Evolutionary conservation across 2,888 invertebrate species (phyloP).

Genomic region (Torymus auratus): DNA sequence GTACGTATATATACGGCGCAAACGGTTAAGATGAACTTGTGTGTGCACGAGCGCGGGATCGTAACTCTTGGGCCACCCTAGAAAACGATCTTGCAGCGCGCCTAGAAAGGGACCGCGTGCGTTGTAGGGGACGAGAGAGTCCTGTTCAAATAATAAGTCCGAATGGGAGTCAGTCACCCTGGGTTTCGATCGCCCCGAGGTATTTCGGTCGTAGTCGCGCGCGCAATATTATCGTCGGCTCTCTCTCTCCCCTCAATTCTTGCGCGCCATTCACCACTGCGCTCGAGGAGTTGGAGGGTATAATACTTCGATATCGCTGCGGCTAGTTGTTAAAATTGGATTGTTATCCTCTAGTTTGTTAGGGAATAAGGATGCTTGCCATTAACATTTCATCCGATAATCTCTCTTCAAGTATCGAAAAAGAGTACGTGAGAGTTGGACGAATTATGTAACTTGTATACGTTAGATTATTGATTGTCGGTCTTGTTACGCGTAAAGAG

Average conservation of each 20-base stretch:
- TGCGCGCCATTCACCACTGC: background rate
- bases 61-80: constrained; percentile 42
- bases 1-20: background rate
- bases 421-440: no score
- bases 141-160: constrained; percentile 71
- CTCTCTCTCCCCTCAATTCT: background rate
- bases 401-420: no score
- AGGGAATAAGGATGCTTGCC: background rate
- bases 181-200: constrained; percentile 43
- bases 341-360: background rate
- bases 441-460: no score
- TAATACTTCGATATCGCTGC: background rate
- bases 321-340: background rate
- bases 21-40: constrained; percentile 47
- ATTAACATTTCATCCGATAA: no score
- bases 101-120: background rate
- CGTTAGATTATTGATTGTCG: no score
- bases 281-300: background rate
- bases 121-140: constrained; percentile 24
- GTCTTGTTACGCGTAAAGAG: no score
- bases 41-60: constrained; percentile 14
- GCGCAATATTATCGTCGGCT: constrained; percentile 35
- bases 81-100: constrained; percentile 47
- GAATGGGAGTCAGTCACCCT: constrained; percentile 61
- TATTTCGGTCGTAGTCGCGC: constrained; percentile 37